Base-by-base conservation (phyloP, 2,797 vertebrate species). In the Oreonectes daqikongensis region DNA sequence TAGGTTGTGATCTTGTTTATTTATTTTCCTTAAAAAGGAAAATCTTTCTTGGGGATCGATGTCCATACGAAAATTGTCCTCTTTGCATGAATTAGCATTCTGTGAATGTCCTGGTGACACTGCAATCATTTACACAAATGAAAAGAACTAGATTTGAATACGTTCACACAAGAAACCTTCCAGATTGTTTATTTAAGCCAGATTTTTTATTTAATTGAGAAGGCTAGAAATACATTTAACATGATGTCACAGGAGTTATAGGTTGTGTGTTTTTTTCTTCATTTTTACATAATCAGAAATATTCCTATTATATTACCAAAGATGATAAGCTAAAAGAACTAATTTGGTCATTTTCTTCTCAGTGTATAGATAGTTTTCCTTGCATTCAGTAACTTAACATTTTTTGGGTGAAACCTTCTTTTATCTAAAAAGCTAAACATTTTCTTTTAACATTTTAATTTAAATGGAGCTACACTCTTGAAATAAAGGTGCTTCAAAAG, bases 121-220 rank as follows among this genome's bases (percentile, higher is more conserved):
- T 66, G n/a, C 15, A 7, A 38, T 55, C 9, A 38, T 59, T 72
- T 53, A 79, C 52, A 73, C 68, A 83, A 70, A 80, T 80, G 77
- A 81, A 80, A 75, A 80, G n/a, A 89, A 80, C 88, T 95, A 94
- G 87, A 98, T 93, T 77, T 95, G 93, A 0, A 94, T 95, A 90
- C 92, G 92, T 82, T 94, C 91, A 84, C 95, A 95, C 85, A 94
- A 42, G 94, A 85, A 68, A 78, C 30, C 11, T 64, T 24, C 24
- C 18, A 14, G 17, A 35, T 30, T 52, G 17, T 40, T 22, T 17
- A 2, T 30, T 48, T 18, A 42, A 53, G 20, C 64, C 40, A 42
- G 40, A 42, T 42, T 42, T 42, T 48, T 17, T 26, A 30, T 15
- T 50, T n/a, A 42, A 1, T 10, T 8, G 8, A 22, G 44, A 53